These are phyloP conservation scores for Kryptolebias marmoratus DNA, from an alignment of 2,113 vertebrate genomes.

Conservation along the genomic window DNA sequence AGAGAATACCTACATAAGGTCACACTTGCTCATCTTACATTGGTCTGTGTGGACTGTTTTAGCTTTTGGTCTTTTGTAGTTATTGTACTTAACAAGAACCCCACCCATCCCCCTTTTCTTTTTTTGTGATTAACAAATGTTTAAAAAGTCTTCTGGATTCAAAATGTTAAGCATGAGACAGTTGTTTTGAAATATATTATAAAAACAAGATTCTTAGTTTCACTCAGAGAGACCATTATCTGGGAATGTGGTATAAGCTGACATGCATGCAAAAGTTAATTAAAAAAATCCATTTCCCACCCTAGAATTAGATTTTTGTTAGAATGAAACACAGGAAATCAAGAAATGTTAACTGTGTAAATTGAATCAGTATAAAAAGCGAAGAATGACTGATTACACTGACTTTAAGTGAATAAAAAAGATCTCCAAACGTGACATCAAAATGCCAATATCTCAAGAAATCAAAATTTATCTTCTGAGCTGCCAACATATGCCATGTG, in stretches of 20 bases:
- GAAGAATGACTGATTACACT: background rate
- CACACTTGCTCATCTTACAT: background rate
- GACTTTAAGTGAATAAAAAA: background rate
- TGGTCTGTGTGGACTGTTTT: background rate
- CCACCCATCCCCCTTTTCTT: too few species aligned
- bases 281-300: too few species aligned
- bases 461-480: background rate
- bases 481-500: constrained; percentile 30
- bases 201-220: too few species aligned
- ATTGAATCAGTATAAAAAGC: background rate
- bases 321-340: background rate
- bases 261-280: too few species aligned
- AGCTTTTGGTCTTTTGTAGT: background rate
- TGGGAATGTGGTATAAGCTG: too few species aligned
- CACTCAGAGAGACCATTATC: too few species aligned
- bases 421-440: background rate
- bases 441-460: background rate
- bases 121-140: too few species aligned
- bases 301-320: constrained; percentile 6
- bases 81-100: background rate
- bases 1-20: background rate
- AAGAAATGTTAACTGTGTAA: background rate
- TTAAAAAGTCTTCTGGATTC: too few species aligned
- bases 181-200: too few species aligned
- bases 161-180: too few species aligned